Conservation (phyloP, 2,888 invertebrate genomes). For the Epsilonema sp. region DNA sequence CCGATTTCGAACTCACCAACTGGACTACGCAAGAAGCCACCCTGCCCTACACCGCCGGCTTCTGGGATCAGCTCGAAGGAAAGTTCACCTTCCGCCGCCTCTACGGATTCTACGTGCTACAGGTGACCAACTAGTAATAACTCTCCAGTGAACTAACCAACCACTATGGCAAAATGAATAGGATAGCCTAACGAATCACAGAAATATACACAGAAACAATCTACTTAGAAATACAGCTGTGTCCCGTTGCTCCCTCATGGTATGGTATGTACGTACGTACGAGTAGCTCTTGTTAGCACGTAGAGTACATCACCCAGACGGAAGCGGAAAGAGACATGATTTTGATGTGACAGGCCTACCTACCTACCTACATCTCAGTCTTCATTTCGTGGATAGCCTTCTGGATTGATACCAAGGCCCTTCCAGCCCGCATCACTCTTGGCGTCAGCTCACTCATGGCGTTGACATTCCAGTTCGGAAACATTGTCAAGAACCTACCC, state of each 20-base stretch:
- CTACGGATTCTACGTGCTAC: conserved; percentile 27
- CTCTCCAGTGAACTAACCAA: no score
- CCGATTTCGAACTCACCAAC: conserved; percentile 24
- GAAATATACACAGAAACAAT: no score
- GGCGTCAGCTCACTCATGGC: conserved; percentile 7
- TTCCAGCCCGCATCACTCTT: conserved; percentile 5
- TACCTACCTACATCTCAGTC: conserved; percentile 27
- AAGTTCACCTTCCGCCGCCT: conserved; percentile 23
- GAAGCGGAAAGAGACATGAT: no score
- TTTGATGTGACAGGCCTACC: conserved; percentile 23
- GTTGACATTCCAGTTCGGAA: conserved; percentile 20
- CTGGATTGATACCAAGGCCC: conserved; percentile 25
- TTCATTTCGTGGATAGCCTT: conserved; percentile 29
- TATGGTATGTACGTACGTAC: no score
- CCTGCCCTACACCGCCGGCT: conserved; percentile 24
- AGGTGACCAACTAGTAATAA: conserved; percentile 13
- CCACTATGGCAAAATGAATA: no score
- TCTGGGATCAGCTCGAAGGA: conserved; percentile 27
- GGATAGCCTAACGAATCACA: no score
- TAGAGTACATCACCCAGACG: no score
- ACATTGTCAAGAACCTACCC: conserved; percentile 26
- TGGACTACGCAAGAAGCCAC: conserved; percentile 16
- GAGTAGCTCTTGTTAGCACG: no score
- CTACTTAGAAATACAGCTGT: no score
- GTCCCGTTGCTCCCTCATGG: no score